Evolutionary conservation across 2,113 vertebrate species (phyloP).

Genomic region (Mormyrus iriodes): DNA sequence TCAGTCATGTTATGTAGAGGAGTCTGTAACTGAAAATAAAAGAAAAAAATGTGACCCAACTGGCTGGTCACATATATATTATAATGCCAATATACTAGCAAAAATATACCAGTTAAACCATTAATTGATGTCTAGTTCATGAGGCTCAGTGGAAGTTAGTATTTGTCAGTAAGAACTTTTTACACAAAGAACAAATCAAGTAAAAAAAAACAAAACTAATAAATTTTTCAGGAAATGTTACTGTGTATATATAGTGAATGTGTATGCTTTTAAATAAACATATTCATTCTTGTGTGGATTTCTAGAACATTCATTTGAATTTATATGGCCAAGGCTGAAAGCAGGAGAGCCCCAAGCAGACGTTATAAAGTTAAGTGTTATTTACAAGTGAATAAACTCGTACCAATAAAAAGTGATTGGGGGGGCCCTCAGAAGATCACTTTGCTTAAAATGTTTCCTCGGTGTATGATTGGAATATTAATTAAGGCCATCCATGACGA

Average conservation of each 20-base stretch:
- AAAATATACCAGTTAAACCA: not conserved
- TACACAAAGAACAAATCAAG: not conserved
- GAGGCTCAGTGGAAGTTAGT: not conserved
- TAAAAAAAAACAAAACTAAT: not conserved
- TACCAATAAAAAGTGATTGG: not conserved
- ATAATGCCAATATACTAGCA: not conserved
- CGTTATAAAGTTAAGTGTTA: constrained; percentile 6
- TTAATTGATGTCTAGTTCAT: not conserved
- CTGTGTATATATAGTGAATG: not conserved
- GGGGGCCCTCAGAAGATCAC: constrained; percentile 61
- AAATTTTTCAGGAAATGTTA: not conserved
- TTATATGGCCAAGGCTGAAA: not conserved
- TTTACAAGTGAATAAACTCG: not conserved
- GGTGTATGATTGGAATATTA: constrained; percentile 97
- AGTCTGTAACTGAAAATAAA: not conserved
- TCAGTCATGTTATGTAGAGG: not conserved
- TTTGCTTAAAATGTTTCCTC: constrained; percentile 78
- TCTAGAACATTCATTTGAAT: not conserved
- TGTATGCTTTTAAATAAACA: not conserved
- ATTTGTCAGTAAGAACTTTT: not conserved
- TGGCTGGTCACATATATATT: not conserved
- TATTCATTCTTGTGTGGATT: not conserved
- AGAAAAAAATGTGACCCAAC: not conserved
- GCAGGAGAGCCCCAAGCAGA: not conserved
- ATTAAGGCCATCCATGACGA: constrained; percentile 93